Percentiles rank a stretch among this genome's conserved stretches.
phyloP scores from a whole-genome alignment of 2,888 invertebrate species.

The Acronicta alni region DNA sequence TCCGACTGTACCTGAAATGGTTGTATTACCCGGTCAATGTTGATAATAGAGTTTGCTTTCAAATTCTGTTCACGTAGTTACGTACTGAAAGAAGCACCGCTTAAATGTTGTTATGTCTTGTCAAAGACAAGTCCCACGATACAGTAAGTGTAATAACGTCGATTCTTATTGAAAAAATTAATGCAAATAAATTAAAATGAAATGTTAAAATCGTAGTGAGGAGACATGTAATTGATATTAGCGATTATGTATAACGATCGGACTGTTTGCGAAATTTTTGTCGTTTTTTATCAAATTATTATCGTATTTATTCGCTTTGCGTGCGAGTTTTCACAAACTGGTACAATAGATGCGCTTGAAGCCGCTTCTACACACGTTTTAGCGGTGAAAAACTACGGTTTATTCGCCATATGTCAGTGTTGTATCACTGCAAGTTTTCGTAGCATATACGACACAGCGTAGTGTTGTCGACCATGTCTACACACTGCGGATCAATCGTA shows the following conservation, averaged over 20 bases:
- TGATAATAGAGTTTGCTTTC: constrained; percentile 16
- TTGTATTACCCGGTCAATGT: constrained; percentile 4
- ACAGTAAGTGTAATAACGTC: constrained; percentile 63
- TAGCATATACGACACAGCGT: no score
- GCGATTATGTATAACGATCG: constrained; percentile 50
- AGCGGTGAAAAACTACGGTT: no score
- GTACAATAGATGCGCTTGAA: constrained; percentile 38
- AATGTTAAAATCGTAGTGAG: constrained; percentile 46
- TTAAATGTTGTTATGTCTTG: constrained; percentile 61
- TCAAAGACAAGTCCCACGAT: constrained; percentile 60
- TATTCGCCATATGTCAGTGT: no score
- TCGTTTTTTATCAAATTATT: constrained; percentile 58
- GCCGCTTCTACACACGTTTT: no score
- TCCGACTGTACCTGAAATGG: not conserved
- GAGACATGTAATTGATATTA: constrained; percentile 56
- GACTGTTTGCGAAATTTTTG: constrained; percentile 49
- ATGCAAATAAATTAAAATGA: constrained; percentile 48
- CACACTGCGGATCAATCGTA: no score
- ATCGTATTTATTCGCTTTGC: constrained; percentile 67
- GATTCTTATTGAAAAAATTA: constrained; percentile 51
- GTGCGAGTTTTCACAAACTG: constrained; percentile 58
- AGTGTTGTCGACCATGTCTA: no score
- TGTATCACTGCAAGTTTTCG: no score
- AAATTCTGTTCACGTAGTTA: constrained; percentile 52
- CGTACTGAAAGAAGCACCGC: constrained; percentile 68